These are phyloP conservation scores for Borostomias antarcticus DNA, from an alignment of 2,797 vertebrate genomes.

Conservation along the genomic window DNA sequence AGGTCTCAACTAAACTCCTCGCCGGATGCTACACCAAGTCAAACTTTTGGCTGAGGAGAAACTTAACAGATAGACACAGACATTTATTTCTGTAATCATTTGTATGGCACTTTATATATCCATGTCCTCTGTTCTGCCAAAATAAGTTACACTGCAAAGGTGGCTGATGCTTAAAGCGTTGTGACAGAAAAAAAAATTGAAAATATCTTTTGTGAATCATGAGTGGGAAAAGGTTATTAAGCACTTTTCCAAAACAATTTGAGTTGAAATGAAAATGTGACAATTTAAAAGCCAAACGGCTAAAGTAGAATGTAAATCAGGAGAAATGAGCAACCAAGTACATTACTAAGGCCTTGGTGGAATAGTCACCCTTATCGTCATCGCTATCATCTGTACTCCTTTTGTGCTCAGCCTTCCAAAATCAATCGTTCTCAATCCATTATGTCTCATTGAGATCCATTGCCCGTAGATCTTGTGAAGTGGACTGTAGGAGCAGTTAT, in stretches of 20 bases:
- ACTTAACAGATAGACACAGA: conserved; percentile 26
- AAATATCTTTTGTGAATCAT: conserved; percentile 32
- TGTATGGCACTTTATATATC: conserved; percentile 92
- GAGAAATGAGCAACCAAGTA: conserved; percentile 59
- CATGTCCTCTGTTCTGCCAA: conserved; percentile 81
- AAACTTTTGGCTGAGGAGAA: conserved; percentile 91
- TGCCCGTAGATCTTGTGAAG: neutral
- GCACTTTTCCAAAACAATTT: neutral
- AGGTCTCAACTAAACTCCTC: conserved; percentile 96
- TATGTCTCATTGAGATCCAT: too few relatives aligned
- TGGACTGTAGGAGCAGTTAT: conserved; percentile 1
- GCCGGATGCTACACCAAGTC: conserved; percentile 92
- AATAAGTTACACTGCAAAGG: conserved; percentile 76
- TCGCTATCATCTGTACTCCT: conserved; percentile 19
- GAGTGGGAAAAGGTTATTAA: conserved; percentile 10
- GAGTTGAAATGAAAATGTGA: neutral
- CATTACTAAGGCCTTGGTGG: conserved; percentile 37
- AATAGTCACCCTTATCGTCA: conserved; percentile 29
- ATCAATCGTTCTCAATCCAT: too few relatives aligned
- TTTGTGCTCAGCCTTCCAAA: conserved; percentile 37
- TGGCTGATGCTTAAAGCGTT: conserved; percentile 51
- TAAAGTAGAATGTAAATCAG: neutral
- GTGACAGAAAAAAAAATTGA: neutral
- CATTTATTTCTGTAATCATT: conserved; percentile 63
- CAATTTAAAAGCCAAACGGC: neutral